Percentiles rank a stretch among this genome's conserved stretches.
Conservation (phyloP, 2,797 vertebrate genomes). For the Peromyscus melanophrys region DNA sequence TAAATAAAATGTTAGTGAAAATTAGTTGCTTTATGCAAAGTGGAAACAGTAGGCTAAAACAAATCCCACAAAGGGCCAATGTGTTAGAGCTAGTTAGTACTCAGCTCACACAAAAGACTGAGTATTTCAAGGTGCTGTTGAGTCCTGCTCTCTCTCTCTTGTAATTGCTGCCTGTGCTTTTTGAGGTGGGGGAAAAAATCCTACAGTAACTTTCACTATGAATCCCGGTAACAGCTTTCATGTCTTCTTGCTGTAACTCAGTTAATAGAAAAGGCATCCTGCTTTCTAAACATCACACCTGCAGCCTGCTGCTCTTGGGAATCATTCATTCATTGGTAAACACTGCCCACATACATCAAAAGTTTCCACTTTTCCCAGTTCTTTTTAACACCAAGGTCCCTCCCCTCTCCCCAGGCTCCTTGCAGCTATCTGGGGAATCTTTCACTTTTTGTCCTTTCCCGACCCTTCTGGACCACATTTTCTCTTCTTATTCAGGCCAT, state of each 20-base stretch:
- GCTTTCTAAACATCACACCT: slow-evolving; percentile 88
- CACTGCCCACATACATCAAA: slow-evolving; percentile 90
- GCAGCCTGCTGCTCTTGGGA: slow-evolving; percentile 83
- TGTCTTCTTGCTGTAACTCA: slow-evolving; percentile 75
- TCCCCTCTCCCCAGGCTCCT: slow-evolving; percentile 92
- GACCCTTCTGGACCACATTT: slow-evolving; percentile 94
- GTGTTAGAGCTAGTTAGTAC: neutral
- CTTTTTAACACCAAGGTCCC: slow-evolving; percentile 88
- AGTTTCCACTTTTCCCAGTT: slow-evolving; percentile 89
- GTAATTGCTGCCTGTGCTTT: slow-evolving; percentile 69
- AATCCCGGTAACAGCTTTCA: slow-evolving; percentile 64
- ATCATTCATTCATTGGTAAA: slow-evolving; percentile 77
- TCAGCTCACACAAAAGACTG: slow-evolving; percentile 20
- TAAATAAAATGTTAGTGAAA: slow-evolving; percentile 67
- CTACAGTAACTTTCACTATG: slow-evolving; percentile 61
- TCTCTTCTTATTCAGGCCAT: slow-evolving; percentile 96
- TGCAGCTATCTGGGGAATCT: slow-evolving; percentile 94
- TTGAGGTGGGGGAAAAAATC: slow-evolving; percentile 46
- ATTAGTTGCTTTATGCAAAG: slow-evolving; percentile 30
- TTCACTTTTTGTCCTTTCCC: slow-evolving; percentile 95
- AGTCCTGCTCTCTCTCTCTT: slow-evolving; percentile 11
- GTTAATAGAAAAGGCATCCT: slow-evolving; percentile 76
- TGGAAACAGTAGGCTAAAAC: slow-evolving; percentile 34
- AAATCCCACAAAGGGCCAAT: neutral
- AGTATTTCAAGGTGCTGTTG: slow-evolving; percentile 56